phyloP scores from a whole-genome alignment of 2,113 vertebrate species.

The Athene noctua region DNA sequence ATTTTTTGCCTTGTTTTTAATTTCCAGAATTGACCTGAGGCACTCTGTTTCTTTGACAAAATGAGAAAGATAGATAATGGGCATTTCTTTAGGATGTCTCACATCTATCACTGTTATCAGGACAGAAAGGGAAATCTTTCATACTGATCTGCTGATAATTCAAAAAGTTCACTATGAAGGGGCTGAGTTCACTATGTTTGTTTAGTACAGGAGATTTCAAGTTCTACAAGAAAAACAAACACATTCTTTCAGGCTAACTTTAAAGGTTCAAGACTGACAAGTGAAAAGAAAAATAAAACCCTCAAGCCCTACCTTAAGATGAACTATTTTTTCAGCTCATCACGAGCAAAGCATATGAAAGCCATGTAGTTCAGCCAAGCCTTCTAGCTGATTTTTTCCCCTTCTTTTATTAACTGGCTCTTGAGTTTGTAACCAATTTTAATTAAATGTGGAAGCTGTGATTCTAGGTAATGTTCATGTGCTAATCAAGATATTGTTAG shows the following conservation, averaged over 20 bases:
- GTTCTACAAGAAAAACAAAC: conserved; percentile 39
- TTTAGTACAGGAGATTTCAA: conserved; percentile 6
- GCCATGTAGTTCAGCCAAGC: not conserved
- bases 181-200: not conserved
- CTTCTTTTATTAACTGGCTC: not conserved
- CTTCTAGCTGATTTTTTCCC: not conserved
- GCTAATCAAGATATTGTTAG: not conserved
- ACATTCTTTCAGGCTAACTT: conserved; percentile 10
- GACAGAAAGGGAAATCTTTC: not conserved
- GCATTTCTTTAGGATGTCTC: not conserved
- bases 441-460: not conserved
- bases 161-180: not conserved
- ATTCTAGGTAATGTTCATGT: not conserved
- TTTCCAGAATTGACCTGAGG: not conserved
- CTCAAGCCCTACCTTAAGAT: not conserved
- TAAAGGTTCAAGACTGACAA: not conserved
- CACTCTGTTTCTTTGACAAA: not conserved
- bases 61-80: conserved; percentile 1
- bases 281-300: conserved; percentile 1
- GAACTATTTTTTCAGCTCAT: not conserved
- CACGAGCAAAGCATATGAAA: not conserved
- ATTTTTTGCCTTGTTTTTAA: not conserved
- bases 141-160: not conserved
- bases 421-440: not conserved
- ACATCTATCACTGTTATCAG: conserved; percentile 47